A percentile compares a stretch with the other conserved stretches of the same genome.
These are phyloP conservation scores for Aphelocoma californica DNA, from an alignment of 2,797 vertebrate species.

Conservation along the genomic window DNA sequence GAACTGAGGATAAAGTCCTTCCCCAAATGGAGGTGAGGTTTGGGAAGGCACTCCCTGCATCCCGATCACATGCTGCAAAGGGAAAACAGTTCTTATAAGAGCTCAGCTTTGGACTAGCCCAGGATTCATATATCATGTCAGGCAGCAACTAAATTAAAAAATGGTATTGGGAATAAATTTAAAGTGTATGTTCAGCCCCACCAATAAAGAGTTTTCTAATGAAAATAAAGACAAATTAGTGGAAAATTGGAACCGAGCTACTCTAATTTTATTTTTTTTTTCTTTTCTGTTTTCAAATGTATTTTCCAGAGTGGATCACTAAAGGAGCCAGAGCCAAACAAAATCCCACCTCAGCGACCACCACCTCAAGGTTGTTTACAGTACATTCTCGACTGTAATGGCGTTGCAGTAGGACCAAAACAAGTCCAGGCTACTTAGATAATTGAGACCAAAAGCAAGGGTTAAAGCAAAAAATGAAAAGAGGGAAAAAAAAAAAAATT, in stretches of 20 bases:
- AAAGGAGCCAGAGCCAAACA: conserved; percentile 91
- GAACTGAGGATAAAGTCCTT: neutral
- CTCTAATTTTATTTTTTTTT: conserved; percentile 33
- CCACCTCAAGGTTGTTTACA: conserved; percentile 98
- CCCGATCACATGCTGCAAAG: neutral
- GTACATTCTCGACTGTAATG: conserved; percentile 91
- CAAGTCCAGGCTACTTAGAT: conserved; percentile 84
- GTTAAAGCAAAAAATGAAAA: conserved; percentile 73
- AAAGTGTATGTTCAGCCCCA: neutral
- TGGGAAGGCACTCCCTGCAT: neutral
- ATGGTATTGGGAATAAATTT: conserved; percentile 26
- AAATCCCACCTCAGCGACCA: conserved; percentile 88
- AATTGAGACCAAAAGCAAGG: conserved; percentile 65
- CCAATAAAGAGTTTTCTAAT: neutral
- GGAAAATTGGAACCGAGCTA: neutral
- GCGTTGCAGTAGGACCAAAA: conserved; percentile 91
- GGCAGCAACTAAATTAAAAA: conserved; percentile 29
- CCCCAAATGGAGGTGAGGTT: neutral
- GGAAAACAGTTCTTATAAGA: neutral
- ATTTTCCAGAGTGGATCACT: conserved; percentile 83
- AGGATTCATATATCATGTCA: neutral
- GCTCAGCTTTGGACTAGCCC: neutral
- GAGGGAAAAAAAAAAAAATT: neutral
- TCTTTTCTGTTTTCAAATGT: conserved; percentile 71
- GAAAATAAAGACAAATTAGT: conserved; percentile 7